Evolutionary conservation across 1,140 invertebrate genomes (phyloP), one percentile per base, ranked within the genome.

Genomic region (Formica selysi): DNA sequence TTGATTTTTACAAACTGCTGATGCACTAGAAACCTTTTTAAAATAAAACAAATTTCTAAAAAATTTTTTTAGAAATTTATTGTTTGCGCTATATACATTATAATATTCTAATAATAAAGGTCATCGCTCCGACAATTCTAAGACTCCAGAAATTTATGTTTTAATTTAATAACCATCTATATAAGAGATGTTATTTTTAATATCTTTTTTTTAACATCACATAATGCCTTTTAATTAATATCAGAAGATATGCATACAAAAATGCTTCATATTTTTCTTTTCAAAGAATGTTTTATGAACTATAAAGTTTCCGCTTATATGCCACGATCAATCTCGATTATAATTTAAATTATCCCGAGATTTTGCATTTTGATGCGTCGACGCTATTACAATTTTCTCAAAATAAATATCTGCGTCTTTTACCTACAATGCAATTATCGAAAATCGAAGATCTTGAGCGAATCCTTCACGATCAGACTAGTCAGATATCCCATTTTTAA

Each of bases 281-380:
- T 32, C 29, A n/a, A 3, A 73, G 19, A 32, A 54, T 74, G 38
- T 22, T 73, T 57, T 38, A 73, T 59, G 1, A 11, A 57, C 16
- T 38, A 36, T 29, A 26, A 74, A 57, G 10, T 32, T 54, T 19
- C 38, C 13, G 1, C 26, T 36, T 59, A 13, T 22, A 36, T 29
- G 26, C 5, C 22, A 61, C n/a, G n/a, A 76, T 61, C 36, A 61
- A 59, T 76, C 13, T 29, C 22, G n/a, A 61, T 7, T 41, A 22
- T 38, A 29, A 76, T 41, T 59, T 76, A 57, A n/a, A 16, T 54
- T 36, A 19, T 59, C 8, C 8, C 36, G 3, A 76, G 13, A 76
- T 61, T 61, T 76, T 76, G 22, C 73, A 62, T 76, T 41, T 38
- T 26, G 13, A 59, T 74, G 36, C n/a, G 6, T 59, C n/a, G 10